Base-by-base conservation (phyloP, 2,888 invertebrate genomes). In the Dendrolimus houi region DNA sequence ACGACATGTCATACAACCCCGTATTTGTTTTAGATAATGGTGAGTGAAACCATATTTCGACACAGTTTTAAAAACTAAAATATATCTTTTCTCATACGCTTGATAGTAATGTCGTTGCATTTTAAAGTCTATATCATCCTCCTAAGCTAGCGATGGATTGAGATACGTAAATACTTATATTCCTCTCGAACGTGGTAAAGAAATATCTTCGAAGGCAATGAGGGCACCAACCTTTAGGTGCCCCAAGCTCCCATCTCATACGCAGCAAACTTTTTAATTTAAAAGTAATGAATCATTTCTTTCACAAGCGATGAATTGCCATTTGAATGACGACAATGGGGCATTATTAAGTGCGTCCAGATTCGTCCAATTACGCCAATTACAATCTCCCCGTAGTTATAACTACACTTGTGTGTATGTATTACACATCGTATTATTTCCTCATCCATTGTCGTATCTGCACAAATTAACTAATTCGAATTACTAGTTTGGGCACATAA, bases 301-400 rank as follows among this genome's bases (percentile, higher is more conserved):
- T 82, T 85, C 79, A 83, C 83, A 81, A 83, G 80, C 83, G 83
- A 83, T 87, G 87, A 86, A 85, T 87, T 85, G 87, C 82, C 79
- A 75, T 85, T 87, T 85, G 81, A 85, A 87, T 87, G 81, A 85
- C 81, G 80, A 85, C 88, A 87, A 90, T 88, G 81, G 80, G 71
- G 74, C 83, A 81, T 87, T 87, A 89, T 90, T 88, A 87, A 86
- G 85, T 81, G 80, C 83, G 81, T 83, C 84, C 87, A 89, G 89
- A 88, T 90, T 90, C 85, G 83, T 79, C 79, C 88, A 90, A 89
- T 90, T 90, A 90, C 84, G 81, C 83, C 88, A 89, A 90, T 89
- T 90, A 89, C 86, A 85, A 83, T 85, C 83, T 82, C 84, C 85
- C 81, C 83, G 84, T 81, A 80, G 77, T 74, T 76, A 74, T 77